These are phyloP conservation scores for Hydropsyche tenuis DNA, from an alignment of 1,140 invertebrate species.

Conservation along the genomic window DNA sequence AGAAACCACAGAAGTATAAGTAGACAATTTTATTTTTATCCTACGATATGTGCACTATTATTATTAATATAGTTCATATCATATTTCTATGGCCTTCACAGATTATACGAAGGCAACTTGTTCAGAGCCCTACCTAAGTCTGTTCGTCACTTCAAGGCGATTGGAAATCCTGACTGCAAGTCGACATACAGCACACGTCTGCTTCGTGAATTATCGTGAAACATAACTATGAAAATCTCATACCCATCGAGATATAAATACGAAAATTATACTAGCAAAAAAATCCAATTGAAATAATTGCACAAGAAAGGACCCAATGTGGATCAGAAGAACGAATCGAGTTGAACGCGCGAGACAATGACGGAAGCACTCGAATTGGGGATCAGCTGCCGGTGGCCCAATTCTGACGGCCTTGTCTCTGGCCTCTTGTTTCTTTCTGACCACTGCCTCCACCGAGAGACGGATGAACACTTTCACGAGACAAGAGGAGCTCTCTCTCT, in stretches of 20 bases:
- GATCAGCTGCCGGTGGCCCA: not conserved
- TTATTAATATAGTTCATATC: constrained; percentile 26
- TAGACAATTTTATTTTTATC: constrained; percentile 32
- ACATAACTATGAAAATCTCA: too few species aligned
- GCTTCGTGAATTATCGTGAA: too few species aligned
- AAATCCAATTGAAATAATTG: too few species aligned
- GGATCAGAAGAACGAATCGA: too few species aligned
- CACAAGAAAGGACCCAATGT: too few species aligned
- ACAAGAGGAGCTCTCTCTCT: not conserved
- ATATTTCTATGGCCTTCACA: constrained; percentile 28
- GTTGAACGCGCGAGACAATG: not conserved
- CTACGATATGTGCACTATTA: not conserved
- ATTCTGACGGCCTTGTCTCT: constrained; percentile 21
- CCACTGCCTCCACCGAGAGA: not conserved
- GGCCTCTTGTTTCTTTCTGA: not conserved
- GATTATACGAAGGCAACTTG: constrained; percentile 5
- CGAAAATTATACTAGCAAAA: too few species aligned
- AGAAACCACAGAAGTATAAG: constrained; percentile 23
- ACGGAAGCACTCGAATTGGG: constrained; percentile 8
- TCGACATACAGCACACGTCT: too few species aligned
- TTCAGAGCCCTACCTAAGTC: constrained; percentile 4
- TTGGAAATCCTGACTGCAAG: not conserved
- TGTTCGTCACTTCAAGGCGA: constrained; percentile 16
- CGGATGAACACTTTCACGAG: constrained; percentile 8
- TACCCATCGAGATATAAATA: too few species aligned